phyloP scores from a whole-genome alignment of 1,140 invertebrate genomes.

The Pseudachorutes palmiensis region DNA sequence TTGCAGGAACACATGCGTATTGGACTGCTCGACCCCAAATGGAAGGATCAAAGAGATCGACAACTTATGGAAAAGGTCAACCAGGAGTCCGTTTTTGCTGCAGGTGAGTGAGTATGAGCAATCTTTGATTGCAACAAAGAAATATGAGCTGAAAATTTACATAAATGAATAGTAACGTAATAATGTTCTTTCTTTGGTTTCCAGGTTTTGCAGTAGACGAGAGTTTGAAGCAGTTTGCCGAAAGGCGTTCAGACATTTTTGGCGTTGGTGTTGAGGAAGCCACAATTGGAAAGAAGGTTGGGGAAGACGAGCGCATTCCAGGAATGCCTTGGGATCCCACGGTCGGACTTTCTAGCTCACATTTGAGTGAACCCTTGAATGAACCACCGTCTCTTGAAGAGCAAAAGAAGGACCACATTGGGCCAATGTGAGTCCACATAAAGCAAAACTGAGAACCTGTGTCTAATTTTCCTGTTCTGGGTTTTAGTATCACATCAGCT shows the following conservation, averaged over 20 bases:
- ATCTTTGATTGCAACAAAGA: no score
- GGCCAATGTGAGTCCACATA: slow-evolving; percentile 27
- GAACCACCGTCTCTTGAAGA: slow-evolving; percentile 15
- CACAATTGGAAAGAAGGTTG: slow-evolving; percentile 97
- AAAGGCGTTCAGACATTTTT: slow-evolving; percentile 99
- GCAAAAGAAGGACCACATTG: slow-evolving; percentile 33
- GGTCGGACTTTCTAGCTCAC: slow-evolving; percentile 9
- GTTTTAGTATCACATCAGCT: slow-evolving; percentile 33
- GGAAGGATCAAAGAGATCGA: slow-evolving; percentile 92
- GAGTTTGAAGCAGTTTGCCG: slow-evolving; percentile 89
- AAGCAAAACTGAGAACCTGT: slow-evolving; percentile 4
- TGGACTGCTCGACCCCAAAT: slow-evolving; percentile 91
- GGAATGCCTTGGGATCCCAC: slow-evolving; percentile 39
- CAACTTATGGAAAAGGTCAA: slow-evolving; percentile 71
- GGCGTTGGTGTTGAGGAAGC: slow-evolving; percentile 97
- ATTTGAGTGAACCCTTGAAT: neutral
- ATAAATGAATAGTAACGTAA: no score
- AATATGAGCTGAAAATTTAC: no score
- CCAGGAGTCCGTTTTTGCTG: slow-evolving; percentile 78
- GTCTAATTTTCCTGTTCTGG: slow-evolving; percentile 7
- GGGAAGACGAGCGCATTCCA: slow-evolving; percentile 84
- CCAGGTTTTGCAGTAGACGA: slow-evolving; percentile 81
- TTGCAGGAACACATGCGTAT: slow-evolving; percentile 97
- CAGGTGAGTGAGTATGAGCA: slow-evolving; percentile 47
- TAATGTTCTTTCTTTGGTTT: slow-evolving; percentile 16